Percentiles rank a stretch among this genome's conserved stretches.
phyloP scores from a whole-genome alignment of 2,797 vertebrate species.

The Eulemur mongoz region DNA sequence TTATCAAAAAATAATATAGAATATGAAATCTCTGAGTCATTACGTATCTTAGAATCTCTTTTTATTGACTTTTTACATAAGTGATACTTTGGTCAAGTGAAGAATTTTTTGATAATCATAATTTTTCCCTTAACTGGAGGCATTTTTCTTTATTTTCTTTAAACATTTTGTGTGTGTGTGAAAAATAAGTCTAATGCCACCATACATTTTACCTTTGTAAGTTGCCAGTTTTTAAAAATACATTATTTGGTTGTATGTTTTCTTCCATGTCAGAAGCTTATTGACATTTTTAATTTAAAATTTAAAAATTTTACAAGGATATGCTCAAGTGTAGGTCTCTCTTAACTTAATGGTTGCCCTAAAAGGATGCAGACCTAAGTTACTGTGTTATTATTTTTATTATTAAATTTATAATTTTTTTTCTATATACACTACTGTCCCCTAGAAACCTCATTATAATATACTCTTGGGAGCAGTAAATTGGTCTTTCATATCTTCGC shows the following conservation, averaged over 20 bases:
- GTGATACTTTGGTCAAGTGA: not conserved
- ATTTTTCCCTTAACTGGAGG: not conserved
- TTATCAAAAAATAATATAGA: not conserved
- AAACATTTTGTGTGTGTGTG: not conserved
- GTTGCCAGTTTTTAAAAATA: not conserved
- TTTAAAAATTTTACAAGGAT: not conserved
- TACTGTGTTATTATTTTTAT: not conserved
- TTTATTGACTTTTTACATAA: not conserved
- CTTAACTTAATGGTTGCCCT: not conserved
- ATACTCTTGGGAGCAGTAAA: not conserved
- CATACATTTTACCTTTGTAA: not conserved
- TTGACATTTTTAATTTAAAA: not conserved
- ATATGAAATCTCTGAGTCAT: not conserved
- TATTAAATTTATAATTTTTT: not conserved
- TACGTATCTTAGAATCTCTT: not conserved
- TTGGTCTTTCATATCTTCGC: not conserved
- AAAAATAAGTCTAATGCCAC: not conserved
- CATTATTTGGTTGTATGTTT: not conserved
- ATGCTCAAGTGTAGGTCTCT: not conserved
- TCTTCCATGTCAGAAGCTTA: not conserved
- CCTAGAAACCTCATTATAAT: not conserved
- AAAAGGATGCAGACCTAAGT: not conserved
- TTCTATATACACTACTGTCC: not conserved
- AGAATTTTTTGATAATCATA: not conserved
- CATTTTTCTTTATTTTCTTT: not conserved